These are phyloP conservation scores for Nephrotoma guestfalica DNA, from an alignment of 2,888 invertebrate genomes.

Conservation along the genomic window DNA sequence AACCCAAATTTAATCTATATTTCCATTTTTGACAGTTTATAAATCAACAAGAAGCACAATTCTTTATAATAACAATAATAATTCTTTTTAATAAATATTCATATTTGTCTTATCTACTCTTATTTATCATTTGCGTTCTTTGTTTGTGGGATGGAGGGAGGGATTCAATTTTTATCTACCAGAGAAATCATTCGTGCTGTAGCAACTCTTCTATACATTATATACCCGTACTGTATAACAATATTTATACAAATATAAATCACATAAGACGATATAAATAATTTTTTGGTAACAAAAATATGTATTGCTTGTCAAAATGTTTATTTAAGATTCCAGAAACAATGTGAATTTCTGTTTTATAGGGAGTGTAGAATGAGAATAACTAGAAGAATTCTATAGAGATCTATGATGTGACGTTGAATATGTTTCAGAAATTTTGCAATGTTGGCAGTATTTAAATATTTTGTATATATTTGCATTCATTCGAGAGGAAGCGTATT, in stretches of 20 bases:
- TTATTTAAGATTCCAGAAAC: background rate
- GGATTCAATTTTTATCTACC: background rate
- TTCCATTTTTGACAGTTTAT: background rate
- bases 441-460: too few species aligned
- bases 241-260: background rate
- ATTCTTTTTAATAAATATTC: background rate
- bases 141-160: too few species aligned
- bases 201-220: background rate
- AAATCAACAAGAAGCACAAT: background rate
- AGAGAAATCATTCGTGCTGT: background rate
- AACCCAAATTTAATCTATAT: background rate
- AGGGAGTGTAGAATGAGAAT: background rate
- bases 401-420: background rate
- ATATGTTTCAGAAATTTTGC: too few species aligned
- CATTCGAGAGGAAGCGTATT: too few species aligned
- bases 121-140: background rate
- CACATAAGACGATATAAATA: background rate
- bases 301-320: background rate
- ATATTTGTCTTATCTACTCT: background rate
- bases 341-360: background rate
- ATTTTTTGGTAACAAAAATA: background rate
- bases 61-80: background rate
- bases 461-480: too few species aligned
- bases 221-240: background rate
- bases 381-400: too few species aligned